These are phyloP conservation scores for Chanos chanos DNA, from an alignment of 2,797 vertebrate species.

Conservation along the genomic window DNA sequence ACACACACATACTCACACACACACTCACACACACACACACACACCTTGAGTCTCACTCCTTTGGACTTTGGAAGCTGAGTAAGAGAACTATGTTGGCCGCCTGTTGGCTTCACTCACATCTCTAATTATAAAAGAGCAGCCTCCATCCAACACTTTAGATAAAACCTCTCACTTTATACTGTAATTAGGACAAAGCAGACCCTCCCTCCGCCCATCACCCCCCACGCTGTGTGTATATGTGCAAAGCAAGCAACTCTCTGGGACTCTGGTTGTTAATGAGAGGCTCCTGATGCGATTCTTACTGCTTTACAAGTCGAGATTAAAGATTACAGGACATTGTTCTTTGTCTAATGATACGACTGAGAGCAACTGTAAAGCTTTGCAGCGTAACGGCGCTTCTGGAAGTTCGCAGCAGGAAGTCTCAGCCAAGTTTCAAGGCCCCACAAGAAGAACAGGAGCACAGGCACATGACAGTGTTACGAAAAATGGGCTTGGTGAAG, in stretches of 20 bases:
- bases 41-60: conserved; percentile 22
- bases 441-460: background rate
- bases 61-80: conserved; percentile 42
- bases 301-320: background rate
- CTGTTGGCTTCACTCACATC: conserved; percentile 15
- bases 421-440: no score
- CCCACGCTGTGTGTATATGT: conserved; percentile 23
- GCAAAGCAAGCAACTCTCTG: conserved; percentile 21
- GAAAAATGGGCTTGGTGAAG: no score
- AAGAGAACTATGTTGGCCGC: conserved; percentile 33
- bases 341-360: background rate
- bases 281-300: conserved; percentile 44
- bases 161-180: conserved; percentile 26
- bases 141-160: conserved; percentile 30
- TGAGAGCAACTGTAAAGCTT: no score
- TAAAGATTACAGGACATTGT: background rate
- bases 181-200: conserved; percentile 40
- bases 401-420: no score
- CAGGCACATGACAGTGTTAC: no score
- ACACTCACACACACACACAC: conserved; percentile 20
- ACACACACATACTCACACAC: background rate
- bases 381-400: no score
- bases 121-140: conserved; percentile 33
- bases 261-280: conserved; percentile 53
- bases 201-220: no score